A percentile compares a stretch with the other conserved stretches of the same genome.
Conservation (phyloP, 2,888 invertebrate genomes). For the Drosophila pullipes region DNA sequence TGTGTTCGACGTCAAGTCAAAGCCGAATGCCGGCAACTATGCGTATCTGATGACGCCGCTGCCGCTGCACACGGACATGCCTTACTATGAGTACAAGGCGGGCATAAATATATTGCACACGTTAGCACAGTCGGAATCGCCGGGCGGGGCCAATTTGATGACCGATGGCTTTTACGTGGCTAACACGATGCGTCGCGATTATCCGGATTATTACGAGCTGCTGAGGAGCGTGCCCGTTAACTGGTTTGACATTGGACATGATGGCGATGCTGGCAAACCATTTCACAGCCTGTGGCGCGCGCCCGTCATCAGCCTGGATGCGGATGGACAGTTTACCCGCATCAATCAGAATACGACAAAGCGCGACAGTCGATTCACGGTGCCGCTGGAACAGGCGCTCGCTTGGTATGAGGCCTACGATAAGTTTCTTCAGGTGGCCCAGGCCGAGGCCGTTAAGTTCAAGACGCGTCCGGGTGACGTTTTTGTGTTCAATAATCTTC, state of each 20-base stretch:
- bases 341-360: conserved; percentile 91
- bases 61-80: conserved; percentile 91
- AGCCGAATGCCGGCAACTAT: conserved; percentile 89
- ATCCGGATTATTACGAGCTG: conserved; percentile 87
- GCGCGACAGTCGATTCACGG: conserved; percentile 89
- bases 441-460: conserved; percentile 88
- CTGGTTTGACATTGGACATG: conserved; percentile 89
- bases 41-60: conserved; percentile 89
- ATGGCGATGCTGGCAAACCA: conserved; percentile 87
- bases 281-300: conserved; percentile 88
- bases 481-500: conserved; percentile 90
- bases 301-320: conserved; percentile 87
- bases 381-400: conserved; percentile 87
- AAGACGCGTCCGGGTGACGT: conserved; percentile 89
- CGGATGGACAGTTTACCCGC: conserved; percentile 87
- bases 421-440: conserved; percentile 87
- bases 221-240: conserved; percentile 88
- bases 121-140: conserved; percentile 87
- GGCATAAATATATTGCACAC: conserved; percentile 91
- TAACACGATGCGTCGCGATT: conserved; percentile 86
- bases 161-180: conserved; percentile 89
- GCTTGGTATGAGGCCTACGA: conserved; percentile 90
- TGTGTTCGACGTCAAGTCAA: conserved; percentile 88
- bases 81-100: conserved; percentile 90
- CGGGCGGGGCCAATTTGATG: conserved; percentile 89